These are phyloP conservation scores for Chamaedrilus cognettii DNA, from an alignment of 2,888 invertebrate species.

Conservation along the genomic window DNA sequence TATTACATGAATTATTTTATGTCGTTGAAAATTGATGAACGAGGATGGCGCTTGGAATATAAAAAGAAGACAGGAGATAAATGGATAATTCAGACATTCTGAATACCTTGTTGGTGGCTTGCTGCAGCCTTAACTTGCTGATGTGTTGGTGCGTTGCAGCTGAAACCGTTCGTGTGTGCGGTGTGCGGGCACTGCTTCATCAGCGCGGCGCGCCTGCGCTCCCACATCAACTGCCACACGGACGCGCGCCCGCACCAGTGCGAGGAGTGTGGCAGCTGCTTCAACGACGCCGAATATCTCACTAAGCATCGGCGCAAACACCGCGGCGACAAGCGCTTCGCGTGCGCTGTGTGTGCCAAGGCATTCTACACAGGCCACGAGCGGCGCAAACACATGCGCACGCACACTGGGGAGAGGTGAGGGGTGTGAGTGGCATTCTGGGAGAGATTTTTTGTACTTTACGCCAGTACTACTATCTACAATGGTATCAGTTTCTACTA, in stretches of 20 bases:
- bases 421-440: no score
- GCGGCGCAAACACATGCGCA: neutral
- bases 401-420: slow-evolving; percentile 18
- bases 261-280: slow-evolving; percentile 15
- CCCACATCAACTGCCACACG: slow-evolving; percentile 13
- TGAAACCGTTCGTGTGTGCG: slow-evolving; percentile 3
- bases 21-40: neutral
- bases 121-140: neutral
- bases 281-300: slow-evolving; percentile 11
- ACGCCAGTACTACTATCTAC: no score
- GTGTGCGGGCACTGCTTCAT: slow-evolving; percentile 2
- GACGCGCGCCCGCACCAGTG: slow-evolving; percentile 7
- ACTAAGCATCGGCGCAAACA: slow-evolving; percentile 8
- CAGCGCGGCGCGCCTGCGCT: neutral
- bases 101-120: no score
- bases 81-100: no score
- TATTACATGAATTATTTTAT: neutral
- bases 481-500: no score
- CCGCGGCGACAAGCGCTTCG: slow-evolving; percentile 8
- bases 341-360: slow-evolving; percentile 9
- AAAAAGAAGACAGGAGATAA: no score
- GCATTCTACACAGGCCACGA: neutral
- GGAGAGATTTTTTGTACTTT: no score
- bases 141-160: neutral
- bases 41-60: no score